Percentiles rank a stretch among this genome's conserved stretches.
Conservation (phyloP, 2,113 vertebrate species). For the Sylvia atricapilla region DNA sequence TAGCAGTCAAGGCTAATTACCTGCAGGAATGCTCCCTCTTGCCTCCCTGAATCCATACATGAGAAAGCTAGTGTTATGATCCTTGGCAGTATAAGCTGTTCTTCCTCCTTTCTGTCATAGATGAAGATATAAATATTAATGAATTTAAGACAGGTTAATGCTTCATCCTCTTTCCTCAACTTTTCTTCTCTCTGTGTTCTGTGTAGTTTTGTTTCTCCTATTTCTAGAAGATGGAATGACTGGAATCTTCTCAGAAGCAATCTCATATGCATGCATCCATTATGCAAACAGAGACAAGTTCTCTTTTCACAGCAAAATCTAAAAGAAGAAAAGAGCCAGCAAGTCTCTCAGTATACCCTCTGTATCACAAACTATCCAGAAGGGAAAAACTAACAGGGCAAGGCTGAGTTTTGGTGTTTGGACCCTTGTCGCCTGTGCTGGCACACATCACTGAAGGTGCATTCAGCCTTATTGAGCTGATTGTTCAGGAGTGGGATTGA, state of each 20-base stretch:
- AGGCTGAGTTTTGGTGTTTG: neutral
- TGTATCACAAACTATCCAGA: neutral
- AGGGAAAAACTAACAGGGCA: neutral
- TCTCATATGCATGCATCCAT: neutral
- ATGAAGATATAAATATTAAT: neutral
- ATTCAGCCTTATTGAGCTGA: neutral
- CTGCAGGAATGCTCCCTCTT: slow-evolving; percentile 11
- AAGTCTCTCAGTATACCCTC: neutral
- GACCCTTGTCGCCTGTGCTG: neutral
- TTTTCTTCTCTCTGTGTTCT: neutral
- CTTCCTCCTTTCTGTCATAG: neutral
- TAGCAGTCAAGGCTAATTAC: slow-evolving; percentile 56
- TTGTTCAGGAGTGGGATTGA: neutral
- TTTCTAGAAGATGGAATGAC: neutral
- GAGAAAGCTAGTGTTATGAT: slow-evolving; percentile 1
- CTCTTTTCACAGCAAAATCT: neutral
- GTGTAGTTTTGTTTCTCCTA: neutral
- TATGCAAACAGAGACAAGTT: neutral
- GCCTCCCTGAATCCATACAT: neutral
- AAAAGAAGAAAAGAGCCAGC: neutral
- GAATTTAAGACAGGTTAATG: neutral
- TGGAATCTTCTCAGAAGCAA: neutral
- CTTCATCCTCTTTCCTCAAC: neutral
- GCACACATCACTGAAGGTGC: neutral
- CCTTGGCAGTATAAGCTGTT: neutral